Conservation (phyloP, 2,113 vertebrate genomes). For the Amblyornis subalaris region DNA sequence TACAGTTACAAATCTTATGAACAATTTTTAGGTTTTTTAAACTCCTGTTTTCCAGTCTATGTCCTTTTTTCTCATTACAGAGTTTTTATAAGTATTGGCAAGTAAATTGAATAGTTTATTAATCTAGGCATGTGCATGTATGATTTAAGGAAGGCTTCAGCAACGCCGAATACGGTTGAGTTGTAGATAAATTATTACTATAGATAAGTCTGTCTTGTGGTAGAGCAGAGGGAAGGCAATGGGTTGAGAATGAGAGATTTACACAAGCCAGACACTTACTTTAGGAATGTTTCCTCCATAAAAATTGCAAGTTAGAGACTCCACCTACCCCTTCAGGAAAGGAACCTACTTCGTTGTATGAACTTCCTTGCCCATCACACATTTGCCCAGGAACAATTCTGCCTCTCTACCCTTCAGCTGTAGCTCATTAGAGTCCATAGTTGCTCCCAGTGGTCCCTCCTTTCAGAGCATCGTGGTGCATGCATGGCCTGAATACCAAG, state of each 20-base stretch:
- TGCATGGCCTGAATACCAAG: conserved; percentile 10
- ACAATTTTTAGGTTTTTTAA: neutral
- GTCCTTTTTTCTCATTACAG: neutral
- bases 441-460: neutral
- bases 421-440: conserved; percentile 31
- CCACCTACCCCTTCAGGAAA: neutral
- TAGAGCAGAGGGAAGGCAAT: neutral
- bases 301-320: neutral
- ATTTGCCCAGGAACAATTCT: neutral
- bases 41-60: neutral
- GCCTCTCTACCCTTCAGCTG: neutral
- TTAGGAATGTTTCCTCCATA: neutral
- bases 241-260: neutral
- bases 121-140: neutral
- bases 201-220: neutral
- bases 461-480: neutral
- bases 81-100: neutral
- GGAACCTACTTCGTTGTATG: neutral
- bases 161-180: neutral
- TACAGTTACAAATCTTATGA: neutral
- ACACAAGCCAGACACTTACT: neutral
- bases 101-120: neutral
- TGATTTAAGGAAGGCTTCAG: neutral
- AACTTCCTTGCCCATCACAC: neutral
- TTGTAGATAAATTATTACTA: neutral